Evolutionary conservation across 2,113 vertebrate species (phyloP).

Genomic region (Anthoscopus minutus): DNA sequence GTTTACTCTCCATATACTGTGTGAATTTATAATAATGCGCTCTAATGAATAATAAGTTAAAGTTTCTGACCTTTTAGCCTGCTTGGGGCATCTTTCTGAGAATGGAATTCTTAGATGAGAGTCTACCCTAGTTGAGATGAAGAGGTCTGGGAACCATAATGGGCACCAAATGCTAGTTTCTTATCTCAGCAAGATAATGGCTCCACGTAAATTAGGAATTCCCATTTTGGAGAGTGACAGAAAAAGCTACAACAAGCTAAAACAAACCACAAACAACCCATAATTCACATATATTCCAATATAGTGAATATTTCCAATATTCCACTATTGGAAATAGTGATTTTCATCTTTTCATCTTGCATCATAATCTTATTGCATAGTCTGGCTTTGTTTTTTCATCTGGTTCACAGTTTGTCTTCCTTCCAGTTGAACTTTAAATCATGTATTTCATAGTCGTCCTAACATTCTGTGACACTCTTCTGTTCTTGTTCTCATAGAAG

Average conservation of each 20-base stretch:
- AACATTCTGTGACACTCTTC: not conserved
- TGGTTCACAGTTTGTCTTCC: not conserved
- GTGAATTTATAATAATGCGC: not conserved
- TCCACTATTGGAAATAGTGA: not conserved
- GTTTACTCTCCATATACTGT: not conserved
- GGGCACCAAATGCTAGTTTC: not conserved
- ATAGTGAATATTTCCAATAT: too few species aligned
- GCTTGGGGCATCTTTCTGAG: not conserved
- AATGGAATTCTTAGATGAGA: not conserved
- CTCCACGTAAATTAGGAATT: not conserved
- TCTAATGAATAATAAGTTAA: not conserved
- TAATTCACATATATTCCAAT: not conserved
- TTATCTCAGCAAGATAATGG: not conserved
- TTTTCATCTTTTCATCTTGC: not conserved
- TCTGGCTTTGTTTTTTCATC: not conserved
- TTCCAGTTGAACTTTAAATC: not conserved
- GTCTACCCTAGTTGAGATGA: accelerated
- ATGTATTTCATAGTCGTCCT: not conserved
- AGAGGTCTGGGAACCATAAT: not conserved
- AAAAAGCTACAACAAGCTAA: not conserved
- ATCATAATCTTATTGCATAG: not conserved
- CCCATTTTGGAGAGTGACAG: not conserved
- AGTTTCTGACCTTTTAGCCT: not conserved
- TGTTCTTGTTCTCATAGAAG: not conserved
- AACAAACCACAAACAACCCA: not conserved